Evolutionary conservation across 2,888 invertebrate species (phyloP), one percentile per base, ranked within the genome.

Genomic region (Megaustenia siamemsis): DNA sequence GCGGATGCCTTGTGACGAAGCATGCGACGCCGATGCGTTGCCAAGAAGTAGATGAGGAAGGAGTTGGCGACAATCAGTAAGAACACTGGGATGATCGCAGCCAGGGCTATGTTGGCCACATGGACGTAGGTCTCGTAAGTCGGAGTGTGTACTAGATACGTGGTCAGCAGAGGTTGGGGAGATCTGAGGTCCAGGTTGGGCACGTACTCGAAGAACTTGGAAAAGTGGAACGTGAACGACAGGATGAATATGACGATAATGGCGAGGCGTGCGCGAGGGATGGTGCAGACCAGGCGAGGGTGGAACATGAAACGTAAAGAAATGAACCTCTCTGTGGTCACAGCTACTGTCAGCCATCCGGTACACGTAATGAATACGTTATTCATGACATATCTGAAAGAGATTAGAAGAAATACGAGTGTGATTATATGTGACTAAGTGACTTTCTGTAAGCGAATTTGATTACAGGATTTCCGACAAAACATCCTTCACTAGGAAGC

Each of bases 261-360:
- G 73, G 85, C 86, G 8, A 86, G 56, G 69, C 87, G 86, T 56
- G 89, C 89, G 15, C 88, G 86, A n/a, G 32, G 43, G 15, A 88
- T 81, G 28, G 90, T 89, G 78, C 89, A 90, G 38, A 89, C 79
- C 38, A 87, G 79, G 0, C 78, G 73, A 15, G 88, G 89, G 73
- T 87, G 87, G 28, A 90, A 86, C 78, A 89, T 88, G 85, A 88
- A 89, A 60, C 88, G 86, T 5, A 90, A 87, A 24, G 88, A 88
- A 32, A 90, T 86, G 83, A 90, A 90, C 21, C 90, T 87, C 66
- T 90, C 90, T 0, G 87, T 86, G 15, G 90, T 89, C 73, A 90
- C 89, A 38, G 89, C 89, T 24, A 89, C 89, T 5, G 90, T 90
- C 75, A 90, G 87, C 90, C 90, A 90, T 53, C 89, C 86, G 10